Percentiles rank a stretch among this genome's conserved stretches.
phyloP scores from a whole-genome alignment of 2,113 vertebrate species.

The Gorsachius goisagi region DNA sequence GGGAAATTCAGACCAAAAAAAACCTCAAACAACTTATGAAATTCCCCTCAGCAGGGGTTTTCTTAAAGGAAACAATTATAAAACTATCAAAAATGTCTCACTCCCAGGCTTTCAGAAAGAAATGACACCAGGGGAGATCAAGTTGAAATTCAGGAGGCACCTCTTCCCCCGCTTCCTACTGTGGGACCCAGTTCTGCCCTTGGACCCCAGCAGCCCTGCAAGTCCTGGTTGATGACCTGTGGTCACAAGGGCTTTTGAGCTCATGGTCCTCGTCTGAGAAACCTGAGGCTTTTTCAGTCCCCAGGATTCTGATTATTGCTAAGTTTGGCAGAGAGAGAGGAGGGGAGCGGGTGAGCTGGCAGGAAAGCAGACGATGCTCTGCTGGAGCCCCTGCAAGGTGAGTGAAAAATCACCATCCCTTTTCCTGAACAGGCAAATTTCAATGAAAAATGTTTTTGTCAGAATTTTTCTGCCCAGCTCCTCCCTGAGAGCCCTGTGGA shows the following conservation, averaged over 20 bases:
- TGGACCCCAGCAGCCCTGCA: background rate
- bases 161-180: background rate
- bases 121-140: background rate
- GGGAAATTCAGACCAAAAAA: background rate
- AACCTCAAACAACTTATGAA: background rate
- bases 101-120: slow-evolving; percentile 22
- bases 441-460: background rate
- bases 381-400: background rate
- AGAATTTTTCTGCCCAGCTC: background rate
- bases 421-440: background rate
- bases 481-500: background rate
- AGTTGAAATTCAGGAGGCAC: background rate
- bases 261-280: background rate
- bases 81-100: slow-evolving; percentile 32
- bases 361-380: slow-evolving; percentile 6
- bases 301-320: background rate
- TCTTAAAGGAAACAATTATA: slow-evolving; percentile 40
- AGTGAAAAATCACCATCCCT: background rate
- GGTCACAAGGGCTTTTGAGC: background rate
- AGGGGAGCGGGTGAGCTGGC: background rate
- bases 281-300: background rate
- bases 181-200: background rate
- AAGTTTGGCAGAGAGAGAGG: background rate
- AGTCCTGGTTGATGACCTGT: background rate
- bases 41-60: slow-evolving; percentile 1